Base-by-base conservation (phyloP, 2,113 vertebrate genomes). In the Guaruba guarouba region DNA sequence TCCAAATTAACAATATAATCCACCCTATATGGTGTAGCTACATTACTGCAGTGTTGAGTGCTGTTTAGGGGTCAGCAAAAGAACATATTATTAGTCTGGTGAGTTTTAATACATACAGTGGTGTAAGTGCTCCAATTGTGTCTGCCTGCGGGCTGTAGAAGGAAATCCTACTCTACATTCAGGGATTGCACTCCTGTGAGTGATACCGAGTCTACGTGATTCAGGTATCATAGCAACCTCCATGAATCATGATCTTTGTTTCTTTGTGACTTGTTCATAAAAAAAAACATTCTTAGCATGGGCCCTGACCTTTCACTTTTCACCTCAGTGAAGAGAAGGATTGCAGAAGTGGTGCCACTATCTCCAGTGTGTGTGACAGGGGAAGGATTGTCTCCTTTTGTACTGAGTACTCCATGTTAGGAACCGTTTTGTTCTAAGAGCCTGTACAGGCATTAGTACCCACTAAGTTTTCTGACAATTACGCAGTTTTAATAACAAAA, bases 161-260 rank as follows among this genome's bases (percentile, higher is more conserved):
- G 69, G 69, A 84, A 92, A 86, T 67, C 85, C 64, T 70, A 43
- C 28, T 8, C 55, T 35, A 93, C 28, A 7, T 62, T 86, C 64
- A 81, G 24, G 33, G 79, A 67, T 31, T 77, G 63, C 68, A 43
- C 39, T 86, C 22, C 39, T 1, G 4, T 84, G 82, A 94, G 75
- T 78, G 90, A 88, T 68, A 82, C 62, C 0, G 1, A 82, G 17
- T 48, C 46, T 80, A 43, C 0, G 2, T 0, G 7, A 79, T 57
- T 48, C 48, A 90, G 66, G 86, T 96, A 91, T 68, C 88, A 84
- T 73, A 94, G 93, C 86, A 96, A 95, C 83, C 62, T 78, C 39
- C 23, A 27, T 73, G 83, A 86, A 64, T 71, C 55, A 90, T 0
- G 0, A 61, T 88, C 71, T 82, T 75, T 93, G 73, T 88, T 94